phyloP scores from a whole-genome alignment of 2,888 invertebrate species.

The Ochropleura leucogaster region DNA sequence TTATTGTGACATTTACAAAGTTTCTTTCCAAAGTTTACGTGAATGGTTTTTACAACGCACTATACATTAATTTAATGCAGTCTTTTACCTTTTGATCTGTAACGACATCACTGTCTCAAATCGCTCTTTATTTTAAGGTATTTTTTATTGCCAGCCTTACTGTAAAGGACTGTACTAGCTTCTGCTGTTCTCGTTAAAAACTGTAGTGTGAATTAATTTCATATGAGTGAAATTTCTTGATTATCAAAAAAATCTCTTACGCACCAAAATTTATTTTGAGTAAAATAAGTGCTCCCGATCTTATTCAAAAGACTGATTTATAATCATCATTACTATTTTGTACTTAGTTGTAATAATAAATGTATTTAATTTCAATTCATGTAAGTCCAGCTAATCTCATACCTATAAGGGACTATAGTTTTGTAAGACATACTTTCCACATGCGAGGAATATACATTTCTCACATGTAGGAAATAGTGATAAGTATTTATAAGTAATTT shows the following conservation, averaged over 20 bases:
- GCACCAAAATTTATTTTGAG: background rate
- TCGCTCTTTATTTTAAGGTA: too few relatives aligned
- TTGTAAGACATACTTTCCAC: background rate
- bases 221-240: background rate
- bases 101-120: background rate
- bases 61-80: background rate
- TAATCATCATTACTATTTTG: conserved; percentile 29
- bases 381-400: conserved; percentile 33
- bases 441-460: conserved; percentile 1
- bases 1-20: background rate
- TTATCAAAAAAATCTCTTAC: background rate
- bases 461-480: conserved; percentile 5
- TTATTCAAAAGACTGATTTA: conserved; percentile 53
- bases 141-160: background rate
- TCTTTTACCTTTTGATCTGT: background rate
- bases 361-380: conserved; percentile 15
- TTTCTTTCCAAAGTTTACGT: too few relatives aligned
- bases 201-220: background rate
- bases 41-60: too few relatives aligned
- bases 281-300: conserved; percentile 28
- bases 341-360: conserved; percentile 42
- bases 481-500: conserved; percentile 40
- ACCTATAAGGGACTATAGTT: background rate
- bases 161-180: background rate
- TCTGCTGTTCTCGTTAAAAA: background rate